phyloP scores from a whole-genome alignment of 2,888 invertebrate species.

The Rosalia funebris region DNA sequence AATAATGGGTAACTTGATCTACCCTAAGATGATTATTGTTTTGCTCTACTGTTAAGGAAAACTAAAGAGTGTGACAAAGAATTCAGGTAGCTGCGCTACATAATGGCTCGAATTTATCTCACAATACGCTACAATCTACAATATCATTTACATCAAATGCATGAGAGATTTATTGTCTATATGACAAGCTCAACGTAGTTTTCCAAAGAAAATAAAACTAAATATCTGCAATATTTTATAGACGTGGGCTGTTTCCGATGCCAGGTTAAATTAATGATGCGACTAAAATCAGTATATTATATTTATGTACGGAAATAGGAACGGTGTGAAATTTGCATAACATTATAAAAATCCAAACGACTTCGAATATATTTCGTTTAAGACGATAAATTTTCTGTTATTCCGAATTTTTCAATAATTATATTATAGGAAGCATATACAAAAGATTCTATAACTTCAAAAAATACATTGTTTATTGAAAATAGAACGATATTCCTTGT shows the following conservation, averaged over 20 bases:
- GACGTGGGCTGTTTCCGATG: background rate
- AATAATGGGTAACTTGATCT: conserved; percentile 36
- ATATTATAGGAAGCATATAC: too few relatives aligned
- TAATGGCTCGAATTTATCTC: conserved; percentile 21
- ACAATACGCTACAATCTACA: conserved; percentile 21
- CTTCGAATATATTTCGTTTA: too few relatives aligned
- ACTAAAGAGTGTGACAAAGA: conserved; percentile 37
- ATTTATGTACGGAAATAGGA: too few relatives aligned
- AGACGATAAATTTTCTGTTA: too few relatives aligned
- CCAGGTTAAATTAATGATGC: background rate
- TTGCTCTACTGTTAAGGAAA: conserved; percentile 38
- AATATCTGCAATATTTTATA: too few relatives aligned
- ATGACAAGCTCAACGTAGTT: background rate
- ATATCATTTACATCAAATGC: conserved; percentile 17
- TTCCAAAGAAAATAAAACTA: background rate
- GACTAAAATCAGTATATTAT: background rate
- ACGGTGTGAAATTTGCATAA: too few relatives aligned
- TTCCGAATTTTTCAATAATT: too few relatives aligned
- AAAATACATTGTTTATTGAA: too few relatives aligned
- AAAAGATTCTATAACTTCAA: too few relatives aligned
- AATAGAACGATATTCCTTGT: too few relatives aligned
- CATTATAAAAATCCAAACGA: too few relatives aligned
- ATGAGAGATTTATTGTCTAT: conserved; percentile 13
- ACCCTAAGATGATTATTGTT: conserved; percentile 26
- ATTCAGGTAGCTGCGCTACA: conserved; percentile 38